Conservation (phyloP, 1,140 invertebrate species). For the Megathymus violae region DNA sequence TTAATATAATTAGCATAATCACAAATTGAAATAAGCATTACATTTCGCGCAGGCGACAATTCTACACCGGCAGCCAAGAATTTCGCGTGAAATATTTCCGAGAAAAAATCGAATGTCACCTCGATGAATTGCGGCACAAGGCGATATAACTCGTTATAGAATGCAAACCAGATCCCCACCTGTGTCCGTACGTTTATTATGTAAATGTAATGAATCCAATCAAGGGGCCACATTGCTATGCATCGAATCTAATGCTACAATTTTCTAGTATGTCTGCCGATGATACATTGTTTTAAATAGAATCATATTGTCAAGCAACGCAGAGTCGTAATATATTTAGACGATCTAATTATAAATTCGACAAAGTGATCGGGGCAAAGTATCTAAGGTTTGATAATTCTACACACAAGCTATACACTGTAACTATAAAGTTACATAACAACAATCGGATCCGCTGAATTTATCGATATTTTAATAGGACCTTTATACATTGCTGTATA, state of each 20-base stretch:
- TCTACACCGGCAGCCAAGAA: slow-evolving; percentile 30
- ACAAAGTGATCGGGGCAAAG: slow-evolving; percentile 2
- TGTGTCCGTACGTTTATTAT: slow-evolving; percentile 4
- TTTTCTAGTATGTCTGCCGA: not conserved
- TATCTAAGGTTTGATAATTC: not conserved
- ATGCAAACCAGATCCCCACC: slow-evolving; percentile 11
- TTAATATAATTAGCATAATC: not conserved
- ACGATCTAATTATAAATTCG: not conserved
- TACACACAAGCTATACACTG: no score
- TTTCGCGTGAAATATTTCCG: slow-evolving; percentile 35
- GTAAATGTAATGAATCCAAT: slow-evolving; percentile 5
- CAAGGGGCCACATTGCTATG: slow-evolving; percentile 6
- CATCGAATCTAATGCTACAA: slow-evolving; percentile 3
- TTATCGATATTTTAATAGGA: no score
- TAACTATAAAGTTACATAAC: no score
- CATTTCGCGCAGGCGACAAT: slow-evolving; percentile 1
- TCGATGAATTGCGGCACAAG: slow-evolving; percentile 36
- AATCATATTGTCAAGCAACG: not conserved
- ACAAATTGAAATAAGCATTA: slow-evolving; percentile 1
- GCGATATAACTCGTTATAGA: slow-evolving; percentile 19
- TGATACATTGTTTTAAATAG: not conserved
- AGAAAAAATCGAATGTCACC: slow-evolving; percentile 30
- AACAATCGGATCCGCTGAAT: no score
- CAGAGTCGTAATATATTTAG: not conserved
- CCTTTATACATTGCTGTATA: no score